Conservation (phyloP, 92 coral and sea anemone genomes). For the Scolanthus callimorphus region DNA sequence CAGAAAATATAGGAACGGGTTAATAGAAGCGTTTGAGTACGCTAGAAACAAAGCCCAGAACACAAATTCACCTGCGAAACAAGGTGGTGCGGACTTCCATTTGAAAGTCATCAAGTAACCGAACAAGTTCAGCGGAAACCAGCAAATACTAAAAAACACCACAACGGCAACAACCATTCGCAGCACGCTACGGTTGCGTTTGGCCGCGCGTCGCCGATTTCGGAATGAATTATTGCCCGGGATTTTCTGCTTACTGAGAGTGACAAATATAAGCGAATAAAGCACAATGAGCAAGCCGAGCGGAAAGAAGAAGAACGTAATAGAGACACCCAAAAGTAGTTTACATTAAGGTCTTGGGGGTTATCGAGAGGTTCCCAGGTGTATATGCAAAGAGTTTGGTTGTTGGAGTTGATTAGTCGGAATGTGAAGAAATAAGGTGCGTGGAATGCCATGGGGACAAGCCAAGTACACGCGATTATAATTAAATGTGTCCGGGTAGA, state of each 20-base stretch:
- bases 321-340: conserved; percentile 25
- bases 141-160: conserved; percentile 46
- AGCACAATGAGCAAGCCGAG: conserved; percentile 12
- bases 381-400: conserved; percentile 10
- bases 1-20: conserved; percentile 45
- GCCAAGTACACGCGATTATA: conserved; percentile 39
- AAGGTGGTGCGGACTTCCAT: conserved; percentile 25
- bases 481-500: conserved; percentile 15
- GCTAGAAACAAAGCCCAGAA: conserved; percentile 55
- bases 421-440: conserved; percentile 43
- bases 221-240: conserved; percentile 56
- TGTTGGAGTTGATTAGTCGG: conserved; percentile 5
- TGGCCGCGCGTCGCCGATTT: conserved; percentile 33
- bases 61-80: conserved; percentile 3
- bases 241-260: conserved; percentile 27
- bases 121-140: conserved; percentile 49
- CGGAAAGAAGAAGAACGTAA: conserved; percentile 49
- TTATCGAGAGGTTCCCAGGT: conserved; percentile 31
- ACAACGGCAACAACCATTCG: conserved; percentile 61
- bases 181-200: conserved; percentile 51
- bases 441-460: conserved; percentile 27
- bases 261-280: conserved; percentile 29
- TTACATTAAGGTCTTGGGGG: background rate
- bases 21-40: conserved; percentile 46
- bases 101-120: conserved; percentile 19